These are phyloP conservation scores for Campaea margaritaria DNA, from an alignment of 2,888 invertebrate species.

Conservation along the genomic window DNA sequence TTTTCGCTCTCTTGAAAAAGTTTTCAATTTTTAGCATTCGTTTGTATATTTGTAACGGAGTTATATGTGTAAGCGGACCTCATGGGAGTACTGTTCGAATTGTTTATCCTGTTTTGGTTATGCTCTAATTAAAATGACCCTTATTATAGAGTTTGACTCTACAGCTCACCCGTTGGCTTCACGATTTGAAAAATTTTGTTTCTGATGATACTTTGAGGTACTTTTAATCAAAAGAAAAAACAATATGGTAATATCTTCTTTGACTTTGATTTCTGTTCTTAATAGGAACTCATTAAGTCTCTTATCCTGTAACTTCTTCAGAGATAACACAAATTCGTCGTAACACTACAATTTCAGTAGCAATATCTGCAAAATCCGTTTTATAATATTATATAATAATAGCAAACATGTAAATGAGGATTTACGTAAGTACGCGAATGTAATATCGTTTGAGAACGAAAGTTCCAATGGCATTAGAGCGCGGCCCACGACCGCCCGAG, in stretches of 20 bases:
- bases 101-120: slow-evolving; percentile 33
- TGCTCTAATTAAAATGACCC: too few species aligned
- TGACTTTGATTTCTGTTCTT: too few species aligned
- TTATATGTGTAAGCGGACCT: slow-evolving; percentile 51
- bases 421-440: slow-evolving; percentile 46
- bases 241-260: too few species aligned
- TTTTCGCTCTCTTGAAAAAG: slow-evolving; percentile 64
- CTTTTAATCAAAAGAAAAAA: too few species aligned
- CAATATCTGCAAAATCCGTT: slow-evolving; percentile 21
- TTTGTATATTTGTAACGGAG: slow-evolving; percentile 40
- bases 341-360: not conserved
- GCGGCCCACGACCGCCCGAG: slow-evolving; percentile 65
- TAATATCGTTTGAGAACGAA: slow-evolving; percentile 55
- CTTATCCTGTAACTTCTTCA: too few species aligned
- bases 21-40: slow-evolving; percentile 59
- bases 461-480: slow-evolving; percentile 78
- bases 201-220: too few species aligned
- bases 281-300: too few species aligned
- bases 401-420: slow-evolving; percentile 37
- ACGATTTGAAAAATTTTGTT: too few species aligned
- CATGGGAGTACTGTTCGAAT: slow-evolving; percentile 52
- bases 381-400: too few species aligned
- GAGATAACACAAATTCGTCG: not conserved
- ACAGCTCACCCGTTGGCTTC: too few species aligned
- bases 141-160: too few species aligned